These are phyloP conservation scores for Acleris sparsana DNA, from an alignment of 2,888 invertebrate genomes.

Conservation along the genomic window DNA sequence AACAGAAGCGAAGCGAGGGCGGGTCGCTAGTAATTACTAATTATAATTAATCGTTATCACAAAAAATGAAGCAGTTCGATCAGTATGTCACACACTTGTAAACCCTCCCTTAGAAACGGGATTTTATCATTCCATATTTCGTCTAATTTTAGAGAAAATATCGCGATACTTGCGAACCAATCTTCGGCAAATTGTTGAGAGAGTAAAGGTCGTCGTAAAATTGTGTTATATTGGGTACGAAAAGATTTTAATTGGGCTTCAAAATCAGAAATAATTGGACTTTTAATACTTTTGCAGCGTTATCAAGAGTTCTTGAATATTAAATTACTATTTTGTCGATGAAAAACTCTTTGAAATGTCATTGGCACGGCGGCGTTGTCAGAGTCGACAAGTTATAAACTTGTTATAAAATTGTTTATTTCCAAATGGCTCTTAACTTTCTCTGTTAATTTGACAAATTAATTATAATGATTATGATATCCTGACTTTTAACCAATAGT, in stretches of 20 bases:
- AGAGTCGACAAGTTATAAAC: background rate
- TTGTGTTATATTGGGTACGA: background rate
- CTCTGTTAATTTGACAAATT: no score
- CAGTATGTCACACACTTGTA: background rate
- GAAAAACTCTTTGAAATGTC: no score
- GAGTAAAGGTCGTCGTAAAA: background rate
- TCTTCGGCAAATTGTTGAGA: slow-evolving; percentile 12
- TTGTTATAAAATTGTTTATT: background rate
- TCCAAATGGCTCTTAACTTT: slow-evolving; percentile 5
- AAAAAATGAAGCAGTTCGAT: background rate
- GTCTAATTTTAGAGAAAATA: slow-evolving; percentile 16
- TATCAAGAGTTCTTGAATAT: background rate
- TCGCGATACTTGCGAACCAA: slow-evolving; percentile 13
- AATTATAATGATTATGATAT: no score
- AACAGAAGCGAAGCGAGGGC: no score
- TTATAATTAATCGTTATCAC: no score
- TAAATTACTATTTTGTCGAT: background rate
- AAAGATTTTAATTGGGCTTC: slow-evolving; percentile 4
- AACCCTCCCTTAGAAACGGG: background rate
- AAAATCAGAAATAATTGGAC: background rate
- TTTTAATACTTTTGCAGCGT: slow-evolving; percentile 1
- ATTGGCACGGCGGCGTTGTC: background rate
- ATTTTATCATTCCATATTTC: slow-evolving; percentile 15
- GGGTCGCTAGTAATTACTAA: no score
- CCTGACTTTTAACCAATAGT: no score